These are phyloP conservation scores for Dipodomys ordii DNA, from an alignment of 2,113 vertebrate species.

Conservation along the genomic window DNA sequence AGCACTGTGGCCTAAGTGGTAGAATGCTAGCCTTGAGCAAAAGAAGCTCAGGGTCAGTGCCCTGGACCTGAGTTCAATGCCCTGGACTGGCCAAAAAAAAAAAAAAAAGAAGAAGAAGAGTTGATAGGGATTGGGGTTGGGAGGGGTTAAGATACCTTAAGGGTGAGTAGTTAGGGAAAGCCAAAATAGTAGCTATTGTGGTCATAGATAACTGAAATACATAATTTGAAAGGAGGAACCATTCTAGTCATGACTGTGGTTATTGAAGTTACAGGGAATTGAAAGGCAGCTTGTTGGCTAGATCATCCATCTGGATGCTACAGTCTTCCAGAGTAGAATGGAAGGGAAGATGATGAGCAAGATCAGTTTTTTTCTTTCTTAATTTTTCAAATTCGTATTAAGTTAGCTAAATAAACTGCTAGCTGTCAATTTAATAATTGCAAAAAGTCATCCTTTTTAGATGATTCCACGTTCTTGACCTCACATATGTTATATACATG, in stretches of 20 bases:
- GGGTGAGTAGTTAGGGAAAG: not conserved
- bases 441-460: not conserved
- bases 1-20: too few relatives aligned
- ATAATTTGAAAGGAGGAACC: not conserved
- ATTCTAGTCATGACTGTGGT: not conserved
- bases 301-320: not conserved
- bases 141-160: not conserved
- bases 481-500: too few relatives aligned
- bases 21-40: too few relatives aligned
- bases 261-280: not conserved
- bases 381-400: not conserved
- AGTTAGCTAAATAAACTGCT: constrained; percentile 46
- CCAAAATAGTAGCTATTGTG: not conserved
- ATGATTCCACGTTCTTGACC: too few relatives aligned
- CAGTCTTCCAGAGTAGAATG: not conserved
- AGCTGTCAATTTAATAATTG: constrained; percentile 54
- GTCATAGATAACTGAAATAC: not conserved
- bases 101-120: too few relatives aligned
- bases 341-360: not conserved
- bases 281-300: not conserved
- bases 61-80: too few relatives aligned
- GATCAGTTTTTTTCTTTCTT: constrained; percentile 42
- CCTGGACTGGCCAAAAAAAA: too few relatives aligned
- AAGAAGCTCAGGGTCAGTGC: too few relatives aligned
- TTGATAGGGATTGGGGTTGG: too few relatives aligned